phyloP scores from a whole-genome alignment of 2,113 vertebrate genomes.

The Murina feae region DNA sequence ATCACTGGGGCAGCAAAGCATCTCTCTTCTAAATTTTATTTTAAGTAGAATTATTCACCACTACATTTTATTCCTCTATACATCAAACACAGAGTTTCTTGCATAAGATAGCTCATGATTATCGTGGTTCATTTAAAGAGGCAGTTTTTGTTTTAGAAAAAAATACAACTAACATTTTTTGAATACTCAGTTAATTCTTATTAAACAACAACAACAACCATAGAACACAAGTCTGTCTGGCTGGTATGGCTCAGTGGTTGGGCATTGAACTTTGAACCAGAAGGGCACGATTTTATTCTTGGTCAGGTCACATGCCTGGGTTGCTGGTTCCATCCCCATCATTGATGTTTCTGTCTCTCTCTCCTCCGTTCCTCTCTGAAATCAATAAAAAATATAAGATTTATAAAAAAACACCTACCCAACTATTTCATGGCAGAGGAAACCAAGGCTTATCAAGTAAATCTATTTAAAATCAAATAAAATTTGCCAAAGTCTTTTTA shows the following conservation, averaged over 20 bases:
- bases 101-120: not conserved
- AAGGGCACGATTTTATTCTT: too few relatives aligned
- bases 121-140: not conserved
- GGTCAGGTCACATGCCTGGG: too few relatives aligned
- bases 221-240: too few relatives aligned
- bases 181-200: not conserved
- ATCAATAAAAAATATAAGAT: not conserved
- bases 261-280: too few relatives aligned
- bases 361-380: too few relatives aligned
- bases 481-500: not conserved
- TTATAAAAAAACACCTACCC: not conserved
- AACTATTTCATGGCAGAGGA: not conserved
- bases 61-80: not conserved
- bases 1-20: not conserved
- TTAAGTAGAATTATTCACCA: not conserved
- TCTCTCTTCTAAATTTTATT: not conserved
- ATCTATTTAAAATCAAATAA: not conserved
- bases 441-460: not conserved
- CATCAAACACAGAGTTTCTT: not conserved
- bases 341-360: too few relatives aligned
- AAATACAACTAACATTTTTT: not conserved
- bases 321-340: too few relatives aligned
- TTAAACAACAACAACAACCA: too few relatives aligned
- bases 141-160: not conserved
- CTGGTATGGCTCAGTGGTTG: too few relatives aligned